Evolutionary conservation across 2,888 invertebrate species (phyloP).

Genomic region (Acleris emargana): DNA sequence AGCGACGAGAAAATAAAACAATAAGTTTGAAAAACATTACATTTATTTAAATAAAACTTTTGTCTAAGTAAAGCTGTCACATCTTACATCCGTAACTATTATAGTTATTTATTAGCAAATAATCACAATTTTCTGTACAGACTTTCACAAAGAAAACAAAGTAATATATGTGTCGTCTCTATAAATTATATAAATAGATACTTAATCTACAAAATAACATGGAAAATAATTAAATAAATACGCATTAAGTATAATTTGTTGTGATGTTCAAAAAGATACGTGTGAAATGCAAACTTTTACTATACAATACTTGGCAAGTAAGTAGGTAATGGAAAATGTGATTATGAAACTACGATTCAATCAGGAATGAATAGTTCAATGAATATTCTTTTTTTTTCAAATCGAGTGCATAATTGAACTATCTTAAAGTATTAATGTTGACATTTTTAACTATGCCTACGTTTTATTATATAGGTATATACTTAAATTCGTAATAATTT

Average conservation of each 20-base stretch:
- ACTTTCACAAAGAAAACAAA: conserved; percentile 66
- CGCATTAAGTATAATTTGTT: conserved; percentile 65
- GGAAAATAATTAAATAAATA: conserved; percentile 52
- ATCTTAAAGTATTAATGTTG: conserved; percentile 10
- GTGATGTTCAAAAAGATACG: conserved; percentile 56
- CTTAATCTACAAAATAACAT: conserved; percentile 54
- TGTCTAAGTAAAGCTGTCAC: conserved; percentile 82
- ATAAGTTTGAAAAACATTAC: conserved; percentile 66
- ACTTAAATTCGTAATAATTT: conserved; percentile 4
- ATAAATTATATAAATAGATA: conserved; percentile 67
- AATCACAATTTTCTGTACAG: conserved; percentile 73
- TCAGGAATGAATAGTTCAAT: conserved; percentile 40
- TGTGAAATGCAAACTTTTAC: conserved; percentile 55
- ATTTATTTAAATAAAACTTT: conserved; percentile 79
- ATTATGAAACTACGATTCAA: conserved; percentile 40
- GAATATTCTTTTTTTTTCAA: conserved; percentile 6
- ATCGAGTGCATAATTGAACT: conserved; percentile 20
- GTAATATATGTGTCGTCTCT: conserved; percentile 60
- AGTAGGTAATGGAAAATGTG: conserved; percentile 51
- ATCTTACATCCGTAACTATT: conserved; percentile 67
- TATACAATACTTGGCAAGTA: conserved; percentile 70
- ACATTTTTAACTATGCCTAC: conserved; percentile 23
- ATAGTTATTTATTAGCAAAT: conserved; percentile 71
- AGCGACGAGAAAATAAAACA: conserved; percentile 59
- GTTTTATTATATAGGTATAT: conserved; percentile 8